These are phyloP conservation scores for Dasypolia templi DNA, from an alignment of 2,888 invertebrate genomes.

Conservation along the genomic window DNA sequence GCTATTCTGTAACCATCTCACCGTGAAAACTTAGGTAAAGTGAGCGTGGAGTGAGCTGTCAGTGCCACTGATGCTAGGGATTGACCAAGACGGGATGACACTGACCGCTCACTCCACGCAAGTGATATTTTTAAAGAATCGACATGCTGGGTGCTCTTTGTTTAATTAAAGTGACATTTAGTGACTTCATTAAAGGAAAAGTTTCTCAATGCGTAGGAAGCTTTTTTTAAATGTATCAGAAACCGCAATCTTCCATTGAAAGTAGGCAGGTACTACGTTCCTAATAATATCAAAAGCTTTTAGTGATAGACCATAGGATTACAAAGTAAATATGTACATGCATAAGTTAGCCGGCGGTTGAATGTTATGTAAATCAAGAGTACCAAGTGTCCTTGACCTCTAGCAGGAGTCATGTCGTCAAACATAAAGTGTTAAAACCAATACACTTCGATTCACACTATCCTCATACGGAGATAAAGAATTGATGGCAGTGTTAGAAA, in stretches of 20 bases:
- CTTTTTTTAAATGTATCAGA: not conserved
- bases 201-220: no score
- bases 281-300: conserved; percentile 24
- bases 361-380: conserved; percentile 63
- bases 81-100: no score
- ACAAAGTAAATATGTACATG: conserved; percentile 55
- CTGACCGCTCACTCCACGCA: no score
- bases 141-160: no score
- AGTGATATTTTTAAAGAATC: no score
- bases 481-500: conserved; percentile 63
- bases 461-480: conserved; percentile 62
- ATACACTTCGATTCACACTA: conserved; percentile 77
- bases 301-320: conserved; percentile 27
- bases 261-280: not conserved
- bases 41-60: no score
- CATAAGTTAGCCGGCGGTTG: conserved; percentile 45
- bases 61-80: no score
- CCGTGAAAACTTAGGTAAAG: no score
- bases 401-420: conserved; percentile 74
- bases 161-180: no score
- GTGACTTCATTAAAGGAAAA: no score
- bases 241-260: not conserved
- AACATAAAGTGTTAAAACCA: conserved; percentile 81
- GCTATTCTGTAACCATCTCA: no score
- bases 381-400: conserved; percentile 77